Evolutionary conservation across 2,888 invertebrate species (phyloP), one percentile per base, ranked within the genome.

Genomic region (Lithosia quadra): DNA sequence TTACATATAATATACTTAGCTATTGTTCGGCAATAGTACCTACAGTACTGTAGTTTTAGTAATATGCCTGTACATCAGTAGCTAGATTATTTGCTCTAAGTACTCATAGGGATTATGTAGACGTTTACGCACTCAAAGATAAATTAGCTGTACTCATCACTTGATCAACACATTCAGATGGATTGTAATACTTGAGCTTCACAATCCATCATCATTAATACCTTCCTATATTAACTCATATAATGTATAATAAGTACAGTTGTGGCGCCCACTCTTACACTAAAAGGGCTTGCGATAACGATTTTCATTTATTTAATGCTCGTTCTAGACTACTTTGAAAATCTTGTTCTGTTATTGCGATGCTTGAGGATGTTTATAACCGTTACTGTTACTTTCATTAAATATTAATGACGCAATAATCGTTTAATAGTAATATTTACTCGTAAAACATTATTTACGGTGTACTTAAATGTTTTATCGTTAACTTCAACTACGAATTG

Each of bases 221-320:
- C 28, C 22, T n/a, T 58, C 53, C 22, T 66, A 34, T 34, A 63
- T 63, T 63, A 60, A 49, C 53, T 62, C 56, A 43, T 39, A 34
- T 53, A 49, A 28, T 43, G 43, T 53, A 65, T 65, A n/a, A n/a
- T 56, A 69, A 59, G 65, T 69, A 74, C 69, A 62, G 67, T 67
- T 65, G 62, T 65, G 39, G 61, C 55, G 33, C 65, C 68, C 34
- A 71, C 67, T 61, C 55, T 67, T 67, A 72, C 69, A 63, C 66
- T 68, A 68, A 72, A 73, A 78, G 76, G 65, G 73, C 76, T 73
- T 80, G 81, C 84, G 82, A 85, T 88, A 87, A 84, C 90, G 85
- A 88, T 83, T 65, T 82, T 65, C 71, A 76, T 88, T 86, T 84
- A 87, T 87, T 85, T 83, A 86, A 88, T 86, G 84, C 84, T 65